Percentiles rank a stretch among this genome's conserved stretches.
phyloP scores from a whole-genome alignment of 2,888 invertebrate species.

The Coleophora flavipennella region DNA sequence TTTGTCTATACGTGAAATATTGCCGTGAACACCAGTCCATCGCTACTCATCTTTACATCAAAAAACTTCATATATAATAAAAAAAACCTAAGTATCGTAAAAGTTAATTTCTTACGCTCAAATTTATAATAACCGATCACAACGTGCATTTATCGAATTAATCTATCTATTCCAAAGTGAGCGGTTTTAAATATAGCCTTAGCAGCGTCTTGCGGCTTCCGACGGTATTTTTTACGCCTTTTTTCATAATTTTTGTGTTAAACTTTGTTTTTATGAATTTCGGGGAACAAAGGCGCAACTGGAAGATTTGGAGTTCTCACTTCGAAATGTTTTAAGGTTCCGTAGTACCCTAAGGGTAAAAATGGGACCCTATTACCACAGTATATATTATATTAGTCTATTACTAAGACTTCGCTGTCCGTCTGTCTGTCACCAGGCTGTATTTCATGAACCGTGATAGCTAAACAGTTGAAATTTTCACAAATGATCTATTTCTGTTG shows the following conservation, averaged over 20 bases:
- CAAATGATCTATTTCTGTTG: too few species aligned
- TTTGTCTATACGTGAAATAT: too few species aligned
- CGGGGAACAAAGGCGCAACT: neutral
- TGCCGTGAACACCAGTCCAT: too few species aligned
- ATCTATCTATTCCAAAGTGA: conserved; percentile 20
- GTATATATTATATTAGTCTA: too few species aligned
- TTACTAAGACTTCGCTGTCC: too few species aligned
- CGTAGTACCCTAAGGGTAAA: too few species aligned
- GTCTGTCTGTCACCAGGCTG: too few species aligned
- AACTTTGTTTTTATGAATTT: neutral
- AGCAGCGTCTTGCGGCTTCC: conserved; percentile 15
- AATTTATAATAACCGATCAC: conserved; percentile 21
- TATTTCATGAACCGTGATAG: too few species aligned
- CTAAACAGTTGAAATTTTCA: too few species aligned
- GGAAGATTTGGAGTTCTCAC: neutral
- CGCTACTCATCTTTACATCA: too few species aligned
- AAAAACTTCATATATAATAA: too few species aligned
- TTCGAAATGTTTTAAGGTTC: neutral
- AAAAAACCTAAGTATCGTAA: conserved; percentile 3
- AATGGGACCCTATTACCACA: too few species aligned
- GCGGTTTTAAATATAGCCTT: conserved; percentile 9
- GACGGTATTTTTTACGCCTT: conserved; percentile 10
- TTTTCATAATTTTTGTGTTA: neutral
- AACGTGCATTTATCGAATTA: conserved; percentile 28
- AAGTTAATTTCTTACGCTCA: conserved; percentile 16